Evolutionary conservation across 2,113 vertebrate species (phyloP), one percentile per base, ranked within the genome.

Genomic region (Muntiacus reevesi): DNA sequence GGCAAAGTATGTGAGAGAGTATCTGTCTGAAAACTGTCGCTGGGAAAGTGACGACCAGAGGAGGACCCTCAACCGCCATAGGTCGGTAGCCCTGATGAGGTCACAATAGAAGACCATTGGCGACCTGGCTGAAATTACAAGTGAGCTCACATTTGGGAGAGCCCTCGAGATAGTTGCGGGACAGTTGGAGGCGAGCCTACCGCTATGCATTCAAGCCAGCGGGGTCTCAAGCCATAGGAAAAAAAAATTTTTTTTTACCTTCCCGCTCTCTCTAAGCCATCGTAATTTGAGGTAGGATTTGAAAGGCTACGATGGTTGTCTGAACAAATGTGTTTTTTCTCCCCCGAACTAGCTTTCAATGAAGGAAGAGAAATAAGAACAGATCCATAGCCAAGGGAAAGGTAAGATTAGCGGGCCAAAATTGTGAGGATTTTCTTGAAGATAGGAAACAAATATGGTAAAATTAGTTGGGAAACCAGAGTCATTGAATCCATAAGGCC

Each of bases 401-500:
- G 14, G 16, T 84, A 8, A 33, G 47, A 91, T 36, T 84, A 84
- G 79, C 13, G 11, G 3, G 71, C 19, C 16, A 59, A 87, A 87
- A 87, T 55, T 89, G 55, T 94, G 33, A 83, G 16, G 10, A 71
- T 95, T 89, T 86, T 89, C 84, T 90, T 92, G 25, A 94, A 91
- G 54, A 62, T 93, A 62, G 6, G 33, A 88, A 92, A 89, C 30
- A 71, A 74, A 89, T 90, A 79, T 79, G 59, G 82, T 89, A 91
- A 64, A 93, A 64, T 78, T 78, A 30, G 19, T 89, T 91, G 67
- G 57, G 40, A 95, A 94, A 76, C 33, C 30, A 76, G 19, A 57
- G 50, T 95, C 28, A 82, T 6, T 95, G 60, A 95, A 62, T 94
- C 27, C 25, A n/a, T 92, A 67, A 94, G 21, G 87, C 15, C 11